Evolutionary conservation across 1,140 invertebrate genomes (phyloP), one percentile per base, ranked within the genome.

Genomic region (Thaumetopoea pityocampa): DNA sequence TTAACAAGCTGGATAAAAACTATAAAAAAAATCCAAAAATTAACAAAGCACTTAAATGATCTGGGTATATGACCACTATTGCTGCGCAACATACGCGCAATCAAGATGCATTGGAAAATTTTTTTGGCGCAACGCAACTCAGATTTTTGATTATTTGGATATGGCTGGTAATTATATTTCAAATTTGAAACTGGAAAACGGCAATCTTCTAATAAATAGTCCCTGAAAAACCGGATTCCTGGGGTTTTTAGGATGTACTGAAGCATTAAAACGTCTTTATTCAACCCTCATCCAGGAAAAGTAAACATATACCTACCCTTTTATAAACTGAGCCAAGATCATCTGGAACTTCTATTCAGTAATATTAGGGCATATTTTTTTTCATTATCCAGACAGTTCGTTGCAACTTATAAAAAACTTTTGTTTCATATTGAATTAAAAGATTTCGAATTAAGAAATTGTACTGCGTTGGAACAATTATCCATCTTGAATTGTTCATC

Each of bases 341-440:
- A 58, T 12, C 16, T 58, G 3, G 50, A 58, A 4, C n/a, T 53
- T 5, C 17, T 58, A 1, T 58, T 58, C 35, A 14, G 23, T 3
- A 38, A 43, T 23, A 45, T 48, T 9, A 46, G 51, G 15, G 29
- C 43, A 32, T 36, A 48, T 30, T 38, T 40, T 12, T 4, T 48
- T 48, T 17, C 34, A 47, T 28, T 51, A 54, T 11, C 46, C 51
- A 1, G 18, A 1, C 51, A 54, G 17, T 49, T 54, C 32, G 35
- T 29, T 6, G 26, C 37, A 7, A 23, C 22, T 8, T 49, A 40
- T 23, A 54, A 49, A 24, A 44, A 36, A 12, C 8, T 51, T 1
- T 15, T 51, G 14, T 14, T 36, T 6, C 38, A 53, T 20, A 26
- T 41, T 5, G 38, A 47, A 14, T 9, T 53, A 10, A 42, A 38